Base-by-base conservation (phyloP, 2,888 invertebrate species). In the Rhamphomyia laevipes region DNA sequence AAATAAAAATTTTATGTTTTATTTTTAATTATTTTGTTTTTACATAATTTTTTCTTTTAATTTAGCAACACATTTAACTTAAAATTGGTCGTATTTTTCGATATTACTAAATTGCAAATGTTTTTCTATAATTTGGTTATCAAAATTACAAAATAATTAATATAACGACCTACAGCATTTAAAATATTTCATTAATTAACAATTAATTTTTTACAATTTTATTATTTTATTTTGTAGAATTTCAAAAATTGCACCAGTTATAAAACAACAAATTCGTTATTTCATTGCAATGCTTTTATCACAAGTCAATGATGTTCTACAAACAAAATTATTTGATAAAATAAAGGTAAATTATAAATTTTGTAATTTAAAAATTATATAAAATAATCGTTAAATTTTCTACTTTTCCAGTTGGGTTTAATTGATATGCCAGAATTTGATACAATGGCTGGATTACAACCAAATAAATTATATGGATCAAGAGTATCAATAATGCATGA, bases 271-370 rank as follows among this genome's bases (percentile, higher is more conserved):
- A 52, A 58, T 71, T 53, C 73, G 74, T 61, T 74, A 77, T 58
- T 60, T 82, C 56, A 75, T 78, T 53, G 74, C 76, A 63, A 80
- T 78, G 55, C 69, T 83, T 43, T 66, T 81, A 58, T 73, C 78
- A 30, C 77, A 82, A 57, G 57, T 83, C 45, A 73, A 76, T 49
- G 62, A 62, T 54, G 59, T 64, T 31, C 59, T 68, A 48, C 65
- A 66, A 52, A 58, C 63, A 21, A 62, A 64, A 17, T 51, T 68
- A 37, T 59, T 67, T 27, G 67, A 59, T 50, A 67, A 65, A 54
- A 63, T 68, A 47, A 67, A 65, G 45, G 65, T 65, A 52, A 59
- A 61, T 59, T 9, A 18, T 65, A 52, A 59, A 61, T 59, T 7
- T 12, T 33, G 10, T 33, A 33, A 33, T 11, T 33, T 13, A 33